A percentile compares a stretch with the other conserved stretches of the same genome.
Conservation (phyloP, 35 echinoderm and acorn worm genomes). For the Apostichopus japonicus region DNA sequence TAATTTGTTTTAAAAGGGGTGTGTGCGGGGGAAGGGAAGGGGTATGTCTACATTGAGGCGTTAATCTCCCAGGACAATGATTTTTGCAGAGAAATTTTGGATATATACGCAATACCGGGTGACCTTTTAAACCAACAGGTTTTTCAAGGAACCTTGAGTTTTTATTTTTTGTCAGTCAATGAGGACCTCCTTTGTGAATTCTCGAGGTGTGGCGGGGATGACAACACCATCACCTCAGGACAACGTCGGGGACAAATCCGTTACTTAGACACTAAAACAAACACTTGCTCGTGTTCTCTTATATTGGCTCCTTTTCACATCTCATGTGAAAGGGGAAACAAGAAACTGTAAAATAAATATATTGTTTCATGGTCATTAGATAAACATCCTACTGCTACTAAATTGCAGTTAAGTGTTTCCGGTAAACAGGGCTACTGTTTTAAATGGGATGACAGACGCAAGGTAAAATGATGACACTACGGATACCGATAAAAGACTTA, state of each 20-base stretch:
- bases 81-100: too few species aligned
- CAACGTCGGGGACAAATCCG: conserved; percentile 32
- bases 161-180: background rate
- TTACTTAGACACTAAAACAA: background rate
- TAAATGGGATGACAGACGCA: too few species aligned
- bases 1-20: too few species aligned
- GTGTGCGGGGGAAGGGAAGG: too few species aligned
- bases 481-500: conserved; percentile 3
- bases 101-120: too few species aligned
- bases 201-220: background rate
- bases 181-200: background rate
- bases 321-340: background rate
- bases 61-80: too few species aligned
- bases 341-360: conserved; percentile 23
- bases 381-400: conserved; percentile 37
- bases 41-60: too few species aligned
- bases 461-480: conserved; percentile 8
- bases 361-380: conserved; percentile 51
- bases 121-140: background rate
- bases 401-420: conserved; percentile 45
- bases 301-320: background rate
- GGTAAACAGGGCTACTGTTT: conserved; percentile 11
- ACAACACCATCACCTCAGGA: conserved; percentile 16
- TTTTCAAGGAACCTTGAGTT: background rate
- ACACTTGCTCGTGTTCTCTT: background rate